A percentile compares a stretch with the other conserved stretches of the same genome.
Conservation (phyloP, 2,797 vertebrate species). For the Sciaenops ocellatus region DNA sequence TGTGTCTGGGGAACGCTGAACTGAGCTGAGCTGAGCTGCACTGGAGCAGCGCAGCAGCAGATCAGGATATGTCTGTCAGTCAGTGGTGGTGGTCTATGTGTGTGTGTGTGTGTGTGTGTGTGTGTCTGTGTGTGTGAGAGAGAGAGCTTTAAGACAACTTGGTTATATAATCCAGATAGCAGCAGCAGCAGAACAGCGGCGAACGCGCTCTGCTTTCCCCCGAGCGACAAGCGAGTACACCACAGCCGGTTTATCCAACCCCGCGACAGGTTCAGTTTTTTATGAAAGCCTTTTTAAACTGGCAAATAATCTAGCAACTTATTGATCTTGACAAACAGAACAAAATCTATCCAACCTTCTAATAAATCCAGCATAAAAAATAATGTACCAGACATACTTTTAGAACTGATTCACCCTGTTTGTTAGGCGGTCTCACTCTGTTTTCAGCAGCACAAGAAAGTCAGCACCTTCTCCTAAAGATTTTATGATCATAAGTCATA, state of each 20-base stretch:
- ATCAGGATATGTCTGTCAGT: slow-evolving; percentile 43
- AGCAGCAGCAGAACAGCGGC: slow-evolving; percentile 3
- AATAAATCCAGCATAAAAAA: not conserved
- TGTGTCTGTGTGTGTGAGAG: slow-evolving; percentile 1
- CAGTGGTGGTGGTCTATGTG: slow-evolving; percentile 9
- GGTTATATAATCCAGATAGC: slow-evolving; percentile 63
- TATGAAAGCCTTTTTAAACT: not conserved
- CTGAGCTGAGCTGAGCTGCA: slow-evolving; percentile 15
- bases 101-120: slow-evolving; percentile 6
- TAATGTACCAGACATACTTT: not conserved
- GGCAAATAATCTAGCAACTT: not conserved
- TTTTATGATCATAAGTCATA: not conserved
- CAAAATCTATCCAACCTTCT: not conserved
- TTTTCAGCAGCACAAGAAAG: not conserved
- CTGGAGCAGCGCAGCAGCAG: slow-evolving; percentile 26
- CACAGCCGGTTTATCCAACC: not conserved
- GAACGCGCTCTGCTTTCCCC: slow-evolving; percentile 13
- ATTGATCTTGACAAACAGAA: not conserved
- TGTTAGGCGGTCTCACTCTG: not conserved
- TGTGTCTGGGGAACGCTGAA: slow-evolving; percentile 4
- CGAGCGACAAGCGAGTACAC: not conserved
- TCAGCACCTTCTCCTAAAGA: not conserved
- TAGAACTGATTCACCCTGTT: not conserved
- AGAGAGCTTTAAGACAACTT: slow-evolving; percentile 40
- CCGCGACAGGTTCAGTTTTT: not conserved